These are phyloP conservation scores for Drosophila tani DNA, from an alignment of 1,140 invertebrate genomes.

Conservation along the genomic window DNA sequence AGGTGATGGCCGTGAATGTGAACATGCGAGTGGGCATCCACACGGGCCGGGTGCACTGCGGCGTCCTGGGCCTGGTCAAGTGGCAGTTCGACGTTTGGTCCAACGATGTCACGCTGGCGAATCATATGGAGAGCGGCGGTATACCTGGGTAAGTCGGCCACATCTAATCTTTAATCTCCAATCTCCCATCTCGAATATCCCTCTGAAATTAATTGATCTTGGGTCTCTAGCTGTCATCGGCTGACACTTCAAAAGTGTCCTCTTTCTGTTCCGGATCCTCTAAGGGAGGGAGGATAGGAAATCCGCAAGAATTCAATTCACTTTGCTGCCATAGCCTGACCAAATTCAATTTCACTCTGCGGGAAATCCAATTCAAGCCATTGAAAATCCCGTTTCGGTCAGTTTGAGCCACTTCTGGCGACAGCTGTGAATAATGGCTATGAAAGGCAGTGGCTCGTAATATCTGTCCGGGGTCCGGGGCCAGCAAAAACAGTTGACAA, in stretches of 20 bases:
- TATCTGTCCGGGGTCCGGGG: constrained; percentile 13
- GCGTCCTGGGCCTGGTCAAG: constrained; percentile 94
- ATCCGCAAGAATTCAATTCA: constrained; percentile 36
- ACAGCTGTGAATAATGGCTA: constrained; percentile 78
- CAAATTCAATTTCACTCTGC: constrained; percentile 39
- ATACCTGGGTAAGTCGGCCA: constrained; percentile 91
- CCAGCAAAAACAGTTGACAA: constrained; percentile 64
- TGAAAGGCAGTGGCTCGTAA: constrained; percentile 29
- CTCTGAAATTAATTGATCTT: constrained; percentile 40
- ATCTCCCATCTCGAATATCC: not conserved
- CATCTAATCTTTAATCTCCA: constrained; percentile 14
- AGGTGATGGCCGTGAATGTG: constrained; percentile 95
- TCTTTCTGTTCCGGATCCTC: constrained; percentile 24
- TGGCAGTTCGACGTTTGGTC: constrained; percentile 97
- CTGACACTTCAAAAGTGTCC: constrained; percentile 33
- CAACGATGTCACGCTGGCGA: constrained; percentile 97
- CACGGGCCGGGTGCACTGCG: constrained; percentile 96
- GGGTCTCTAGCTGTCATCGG: constrained; percentile 21
- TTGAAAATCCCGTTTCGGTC: constrained; percentile 42
- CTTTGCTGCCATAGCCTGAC: constrained; percentile 5
- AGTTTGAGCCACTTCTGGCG: constrained; percentile 59
- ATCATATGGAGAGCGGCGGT: constrained; percentile 98
- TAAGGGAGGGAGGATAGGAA: not conserved
- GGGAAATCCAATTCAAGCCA: constrained; percentile 31
- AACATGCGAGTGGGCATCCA: constrained; percentile 98